phyloP scores from a whole-genome alignment of 2,888 invertebrate species.

The Pogonocherus hispidulus region DNA sequence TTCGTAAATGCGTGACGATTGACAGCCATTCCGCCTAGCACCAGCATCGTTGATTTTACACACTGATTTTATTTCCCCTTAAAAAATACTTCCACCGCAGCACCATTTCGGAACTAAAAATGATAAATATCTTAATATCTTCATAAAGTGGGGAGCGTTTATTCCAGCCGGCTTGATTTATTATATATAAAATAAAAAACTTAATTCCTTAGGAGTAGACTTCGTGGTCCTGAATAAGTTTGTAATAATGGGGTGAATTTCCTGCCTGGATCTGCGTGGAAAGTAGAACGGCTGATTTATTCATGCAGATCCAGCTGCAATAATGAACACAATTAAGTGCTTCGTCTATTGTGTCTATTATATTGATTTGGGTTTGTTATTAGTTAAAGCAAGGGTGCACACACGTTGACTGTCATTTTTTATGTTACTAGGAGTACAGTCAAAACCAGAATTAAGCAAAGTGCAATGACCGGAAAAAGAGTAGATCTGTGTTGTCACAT shows the following conservation, averaged over 20 bases:
- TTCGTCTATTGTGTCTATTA: too few species aligned
- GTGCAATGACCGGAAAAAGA: too few species aligned
- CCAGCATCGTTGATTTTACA: slow-evolving; percentile 31
- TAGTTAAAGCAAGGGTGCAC: too few species aligned
- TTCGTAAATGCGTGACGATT: slow-evolving; percentile 48
- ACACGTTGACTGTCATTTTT: too few species aligned
- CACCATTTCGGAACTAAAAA: slow-evolving; percentile 15
- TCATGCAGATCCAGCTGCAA: not conserved
- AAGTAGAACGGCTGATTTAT: slow-evolving; percentile 5
- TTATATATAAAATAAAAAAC: slow-evolving; percentile 17
- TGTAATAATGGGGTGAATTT: slow-evolving; percentile 12
- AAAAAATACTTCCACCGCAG: slow-evolving; percentile 22
- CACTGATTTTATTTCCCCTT: slow-evolving; percentile 25
- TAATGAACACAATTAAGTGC: too few species aligned
- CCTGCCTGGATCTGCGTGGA: not conserved
- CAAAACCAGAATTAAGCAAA: too few species aligned
- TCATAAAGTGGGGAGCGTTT: slow-evolving; percentile 15
- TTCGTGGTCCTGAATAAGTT: slow-evolving; percentile 16
- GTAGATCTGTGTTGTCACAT: too few species aligned
- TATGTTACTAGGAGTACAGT: too few species aligned
- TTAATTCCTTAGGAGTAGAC: slow-evolving; percentile 9
- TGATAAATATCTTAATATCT: slow-evolving; percentile 29
- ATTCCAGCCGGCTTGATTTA: slow-evolving; percentile 6
- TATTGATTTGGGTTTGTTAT: too few species aligned
- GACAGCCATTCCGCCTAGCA: slow-evolving; percentile 36